Percentiles rank a stretch among this genome's conserved stretches.
Evolutionary conservation across 1,140 invertebrate species (phyloP).

Genomic region (Orchesella cincta): DNA sequence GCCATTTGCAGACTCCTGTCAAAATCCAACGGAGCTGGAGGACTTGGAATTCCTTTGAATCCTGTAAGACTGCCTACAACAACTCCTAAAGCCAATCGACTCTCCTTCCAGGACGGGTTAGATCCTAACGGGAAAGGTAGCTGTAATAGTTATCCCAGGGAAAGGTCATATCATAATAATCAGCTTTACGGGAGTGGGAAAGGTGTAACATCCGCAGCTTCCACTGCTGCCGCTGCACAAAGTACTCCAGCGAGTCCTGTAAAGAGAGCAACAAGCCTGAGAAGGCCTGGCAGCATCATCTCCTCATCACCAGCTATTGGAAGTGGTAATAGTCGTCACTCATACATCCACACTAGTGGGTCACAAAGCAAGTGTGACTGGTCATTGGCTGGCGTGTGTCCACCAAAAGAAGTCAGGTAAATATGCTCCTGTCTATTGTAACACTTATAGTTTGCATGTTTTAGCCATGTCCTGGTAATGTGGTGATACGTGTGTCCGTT

Average conservation of each 20-base stretch:
- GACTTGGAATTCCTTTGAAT: background rate
- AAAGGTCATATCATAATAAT: slow-evolving; percentile 1
- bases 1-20: slow-evolving; percentile 44
- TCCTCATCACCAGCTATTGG: background rate
- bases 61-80: slow-evolving; percentile 29
- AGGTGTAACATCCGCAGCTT: background rate
- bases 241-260: slow-evolving; percentile 16
- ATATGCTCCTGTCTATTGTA: background rate
- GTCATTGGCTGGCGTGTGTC: slow-evolving; percentile 47
- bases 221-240: background rate
- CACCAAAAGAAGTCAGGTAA: slow-evolving; percentile 32
- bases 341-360: slow-evolving; percentile 1
- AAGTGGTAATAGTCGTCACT: slow-evolving; percentile 20
- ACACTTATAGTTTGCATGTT: background rate
- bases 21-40: slow-evolving; percentile 42
- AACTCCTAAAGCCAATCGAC: background rate
- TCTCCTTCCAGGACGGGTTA: background rate
- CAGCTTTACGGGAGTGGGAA: background rate
- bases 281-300: background rate
- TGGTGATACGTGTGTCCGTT: background rate
- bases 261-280: background rate
- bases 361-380: slow-evolving; percentile 42
- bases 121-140: background rate
- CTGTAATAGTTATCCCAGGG: slow-evolving; percentile 14
- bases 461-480: background rate